Percentiles rank a stretch among this genome's conserved stretches.
Evolutionary conservation across 2,113 vertebrate genomes (phyloP).

Genomic region (Hydropotes inermis): DNA sequence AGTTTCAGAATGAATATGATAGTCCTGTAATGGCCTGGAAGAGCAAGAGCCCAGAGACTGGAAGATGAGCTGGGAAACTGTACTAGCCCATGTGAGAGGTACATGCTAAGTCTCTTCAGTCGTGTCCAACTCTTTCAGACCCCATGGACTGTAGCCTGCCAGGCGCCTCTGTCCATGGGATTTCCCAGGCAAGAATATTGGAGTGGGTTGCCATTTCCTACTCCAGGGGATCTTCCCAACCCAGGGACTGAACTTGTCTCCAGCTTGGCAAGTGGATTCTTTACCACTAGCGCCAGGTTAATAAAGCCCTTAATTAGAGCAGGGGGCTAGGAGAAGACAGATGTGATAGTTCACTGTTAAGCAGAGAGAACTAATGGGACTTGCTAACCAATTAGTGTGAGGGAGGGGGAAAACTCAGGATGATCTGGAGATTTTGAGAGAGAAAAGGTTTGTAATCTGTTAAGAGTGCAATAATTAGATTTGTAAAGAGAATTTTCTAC

Average conservation of each 20-base stretch:
- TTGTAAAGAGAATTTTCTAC: not conserved
- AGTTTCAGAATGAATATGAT: not conserved
- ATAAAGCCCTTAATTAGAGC: not conserved
- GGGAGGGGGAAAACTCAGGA: not conserved
- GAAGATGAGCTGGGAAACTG: not conserved
- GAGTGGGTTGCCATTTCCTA: not conserved
- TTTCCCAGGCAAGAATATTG: not conserved
- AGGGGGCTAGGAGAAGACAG: not conserved
- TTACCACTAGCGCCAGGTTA: not conserved
- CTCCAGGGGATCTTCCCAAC: not conserved
- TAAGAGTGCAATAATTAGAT: not conserved
- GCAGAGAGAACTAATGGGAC: not conserved
- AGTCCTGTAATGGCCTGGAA: not conserved
- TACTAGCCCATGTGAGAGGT: not conserved
- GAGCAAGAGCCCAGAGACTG: not conserved
- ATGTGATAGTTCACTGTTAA: not conserved
- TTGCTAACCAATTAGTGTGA: not conserved
- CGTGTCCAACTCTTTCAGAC: not conserved
- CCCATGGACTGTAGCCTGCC: not conserved
- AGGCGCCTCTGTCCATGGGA: not conserved
- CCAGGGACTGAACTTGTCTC: not conserved
- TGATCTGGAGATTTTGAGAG: not conserved
- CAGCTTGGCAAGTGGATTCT: not conserved
- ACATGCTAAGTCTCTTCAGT: fast-evolving
- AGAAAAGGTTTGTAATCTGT: not conserved